Evolutionary conservation across 1,140 invertebrate species (phyloP).

Genomic region (Pollicipes pollicipes): DNA sequence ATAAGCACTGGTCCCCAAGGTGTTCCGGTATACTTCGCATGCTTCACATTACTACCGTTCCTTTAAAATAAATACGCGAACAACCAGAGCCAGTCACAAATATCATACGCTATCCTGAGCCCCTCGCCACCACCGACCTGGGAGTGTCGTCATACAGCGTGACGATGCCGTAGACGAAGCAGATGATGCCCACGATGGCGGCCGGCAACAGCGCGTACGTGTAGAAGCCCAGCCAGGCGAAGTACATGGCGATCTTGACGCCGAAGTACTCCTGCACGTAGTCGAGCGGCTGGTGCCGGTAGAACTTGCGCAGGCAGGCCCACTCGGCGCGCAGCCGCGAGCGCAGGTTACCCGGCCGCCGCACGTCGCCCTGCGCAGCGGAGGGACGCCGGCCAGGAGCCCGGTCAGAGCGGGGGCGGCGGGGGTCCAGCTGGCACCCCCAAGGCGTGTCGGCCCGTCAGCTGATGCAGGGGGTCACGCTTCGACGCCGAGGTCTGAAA

Average conservation of each 20-base stretch:
- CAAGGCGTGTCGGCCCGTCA: no score
- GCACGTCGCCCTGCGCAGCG: slow-evolving; percentile 13
- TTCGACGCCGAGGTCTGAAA: no score
- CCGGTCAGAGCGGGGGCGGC: no score
- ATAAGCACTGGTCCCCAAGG: no score
- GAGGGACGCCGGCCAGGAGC: no score
- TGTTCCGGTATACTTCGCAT: no score
- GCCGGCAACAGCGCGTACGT: slow-evolving; percentile 78
- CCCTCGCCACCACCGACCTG: slow-evolving; percentile 43
- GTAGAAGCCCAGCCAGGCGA: slow-evolving; percentile 98
- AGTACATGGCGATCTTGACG: slow-evolving; percentile 82
- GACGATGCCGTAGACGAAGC: slow-evolving; percentile 66
- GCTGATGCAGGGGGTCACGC: no score
- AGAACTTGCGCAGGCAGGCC: slow-evolving; percentile 70
- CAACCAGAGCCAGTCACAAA: no score
- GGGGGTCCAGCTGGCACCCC: no score
- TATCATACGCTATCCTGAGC: no score
- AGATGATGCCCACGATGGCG: slow-evolving; percentile 64
- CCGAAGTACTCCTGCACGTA: slow-evolving; percentile 80
- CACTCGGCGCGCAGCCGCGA: slow-evolving; percentile 62
- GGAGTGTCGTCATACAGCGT: slow-evolving; percentile 71
- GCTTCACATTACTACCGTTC: no score
- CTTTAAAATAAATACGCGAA: no score
- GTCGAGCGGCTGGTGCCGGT: slow-evolving; percentile 78
- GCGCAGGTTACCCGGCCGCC: slow-evolving; percentile 10